Evolutionary conservation across 92 coral and sea anemone species (phyloP).

Genomic region (Anthopleura xanthogrammica): DNA sequence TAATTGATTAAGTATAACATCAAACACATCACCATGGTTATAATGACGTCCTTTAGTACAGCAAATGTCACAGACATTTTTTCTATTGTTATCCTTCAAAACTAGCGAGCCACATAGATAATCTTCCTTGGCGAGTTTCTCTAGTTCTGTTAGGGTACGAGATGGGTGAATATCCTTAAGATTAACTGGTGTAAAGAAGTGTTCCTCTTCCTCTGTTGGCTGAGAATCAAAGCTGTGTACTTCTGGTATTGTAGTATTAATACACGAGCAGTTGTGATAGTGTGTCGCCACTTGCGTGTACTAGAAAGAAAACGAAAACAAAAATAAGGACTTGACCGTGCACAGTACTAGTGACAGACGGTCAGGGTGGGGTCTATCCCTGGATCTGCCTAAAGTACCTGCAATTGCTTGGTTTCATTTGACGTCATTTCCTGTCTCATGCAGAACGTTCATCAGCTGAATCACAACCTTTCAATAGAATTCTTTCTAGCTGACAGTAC

Average conservation of each 20-base stretch:
- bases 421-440: too few species aligned
- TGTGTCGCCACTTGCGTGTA: constrained; percentile 57
- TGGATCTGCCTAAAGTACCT: not conserved
- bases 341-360: too few species aligned
- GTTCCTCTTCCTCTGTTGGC: not conserved
- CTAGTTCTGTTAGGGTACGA: constrained; percentile 6
- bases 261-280: constrained; percentile 75
- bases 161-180: constrained; percentile 15
- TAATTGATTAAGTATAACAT: constrained; percentile 21
- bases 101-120: constrained; percentile 13
- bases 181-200: not conserved
- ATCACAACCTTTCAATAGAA: too few species aligned
- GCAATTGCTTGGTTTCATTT: too few species aligned
- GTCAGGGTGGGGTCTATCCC: too few species aligned
- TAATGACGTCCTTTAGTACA: constrained; percentile 29
- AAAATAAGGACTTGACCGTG: too few species aligned
- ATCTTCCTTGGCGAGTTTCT: not conserved
- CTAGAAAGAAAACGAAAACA: constrained; percentile 33
- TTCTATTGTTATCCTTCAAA: constrained; percentile 22
- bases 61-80: constrained; percentile 63
- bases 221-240: not conserved
- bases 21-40: constrained; percentile 18
- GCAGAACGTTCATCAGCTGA: too few species aligned
- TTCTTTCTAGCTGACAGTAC: too few species aligned
- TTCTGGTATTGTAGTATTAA: constrained; percentile 13